Evolutionary conservation across 2,113 vertebrate genomes (phyloP), one percentile per base, ranked within the genome.

Genomic region (Spea bombifrons): DNA sequence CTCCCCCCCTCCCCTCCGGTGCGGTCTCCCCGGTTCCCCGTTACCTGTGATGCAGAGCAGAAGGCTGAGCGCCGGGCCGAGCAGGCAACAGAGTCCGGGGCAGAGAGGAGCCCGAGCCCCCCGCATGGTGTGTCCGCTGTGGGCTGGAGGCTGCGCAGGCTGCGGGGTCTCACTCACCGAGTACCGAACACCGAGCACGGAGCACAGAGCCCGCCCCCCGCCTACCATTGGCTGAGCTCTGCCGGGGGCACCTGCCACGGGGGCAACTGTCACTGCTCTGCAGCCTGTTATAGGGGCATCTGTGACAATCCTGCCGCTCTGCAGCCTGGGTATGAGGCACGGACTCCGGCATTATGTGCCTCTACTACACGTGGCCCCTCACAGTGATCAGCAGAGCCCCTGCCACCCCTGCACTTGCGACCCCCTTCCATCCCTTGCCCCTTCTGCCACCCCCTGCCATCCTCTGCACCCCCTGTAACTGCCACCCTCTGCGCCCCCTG

Each of bases 141-240:
- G 57, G 59, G 67, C 16, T 64, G 12, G 76, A 71, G 17, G 13
- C 53, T 45, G 47, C 50, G n/a, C 48, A 46, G 47, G 48, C 47
- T 78, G 46, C 17, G 47, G 8, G 66, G 55, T 55, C 46, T 70
- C 30, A 57, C 65, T 44, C 76, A 65, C 48, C 30, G 52, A 78
- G 45, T 12, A 59, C 17, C 76, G 44, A 57, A n/a, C 44, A 57
- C 5, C 8, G 53, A 3, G 45, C 65, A 12, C 52, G n/a, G 57
- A n/a, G 49, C 50, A n/a, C 75, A 47, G 66, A 69, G 75, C 75
- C 75, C 75, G 75, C 76, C 76, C 68, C 47, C 68, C 65, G 46
- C 68, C 76, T 71, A 57, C 76, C 13, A 78, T 78, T 78, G 76
- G 76, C 76, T 71, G 68, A 78, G 53, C 49, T 45, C 75, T 69